Evolutionary conservation across 2,888 invertebrate species (phyloP).

Genomic region (Melangyna quadrimaculata): DNA sequence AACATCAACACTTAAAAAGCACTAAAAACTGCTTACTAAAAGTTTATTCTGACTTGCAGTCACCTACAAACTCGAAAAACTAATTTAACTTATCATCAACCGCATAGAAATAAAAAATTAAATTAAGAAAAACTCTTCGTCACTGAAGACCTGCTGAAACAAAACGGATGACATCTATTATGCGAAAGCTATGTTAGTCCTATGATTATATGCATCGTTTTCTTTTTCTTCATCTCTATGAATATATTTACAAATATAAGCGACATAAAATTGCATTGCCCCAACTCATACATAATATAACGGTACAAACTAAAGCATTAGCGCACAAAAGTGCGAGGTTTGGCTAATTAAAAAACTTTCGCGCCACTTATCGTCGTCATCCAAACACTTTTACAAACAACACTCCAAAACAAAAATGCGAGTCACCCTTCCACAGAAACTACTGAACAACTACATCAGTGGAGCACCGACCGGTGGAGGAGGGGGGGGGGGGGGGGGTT

Average conservation of each 20-base stretch:
- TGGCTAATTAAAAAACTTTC: slow-evolving; percentile 71
- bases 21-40: neutral
- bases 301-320: slow-evolving; percentile 25
- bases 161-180: slow-evolving; percentile 52
- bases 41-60: slow-evolving; percentile 21
- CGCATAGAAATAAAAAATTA: neutral
- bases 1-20: neutral
- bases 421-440: slow-evolving; percentile 21
- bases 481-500: neutral
- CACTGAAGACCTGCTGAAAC: neutral
- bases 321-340: slow-evolving; percentile 62
- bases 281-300: neutral
- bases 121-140: slow-evolving; percentile 2
- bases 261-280: slow-evolving; percentile 55
- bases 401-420: slow-evolving; percentile 62
- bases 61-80: slow-evolving; percentile 42
- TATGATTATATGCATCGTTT: slow-evolving; percentile 27
- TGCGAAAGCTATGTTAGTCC: neutral
- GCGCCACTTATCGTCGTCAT: slow-evolving; percentile 63
- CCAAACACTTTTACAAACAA: slow-evolving; percentile 62
- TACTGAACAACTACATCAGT: too few species aligned
- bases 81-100: slow-evolving; percentile 64
- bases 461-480: too few species aligned
- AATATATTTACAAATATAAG: slow-evolving; percentile 36
- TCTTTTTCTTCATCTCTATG: neutral